Conservation (phyloP, 92 coral and sea anemone genomes). For the Paramuricea clavata region DNA sequence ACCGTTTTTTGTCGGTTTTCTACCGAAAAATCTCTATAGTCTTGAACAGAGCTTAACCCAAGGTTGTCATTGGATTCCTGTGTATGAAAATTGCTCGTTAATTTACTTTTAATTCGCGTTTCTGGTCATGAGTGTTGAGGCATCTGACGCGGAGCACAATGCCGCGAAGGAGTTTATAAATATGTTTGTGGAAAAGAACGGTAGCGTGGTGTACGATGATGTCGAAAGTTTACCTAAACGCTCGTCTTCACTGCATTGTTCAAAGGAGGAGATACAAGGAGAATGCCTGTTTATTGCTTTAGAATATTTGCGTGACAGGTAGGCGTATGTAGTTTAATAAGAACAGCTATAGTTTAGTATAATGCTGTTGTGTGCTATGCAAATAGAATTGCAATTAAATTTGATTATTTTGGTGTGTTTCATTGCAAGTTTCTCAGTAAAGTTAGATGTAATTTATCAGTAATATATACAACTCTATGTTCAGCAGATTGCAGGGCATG, state of each 20-base stretch:
- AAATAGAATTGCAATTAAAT: not conserved
- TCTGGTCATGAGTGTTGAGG: conserved; percentile 81
- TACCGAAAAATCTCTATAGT: not conserved
- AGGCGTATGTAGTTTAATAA: conserved; percentile 1
- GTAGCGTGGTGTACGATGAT: conserved; percentile 60
- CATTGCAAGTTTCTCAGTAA: not conserved
- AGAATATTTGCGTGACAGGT: conserved; percentile 84
- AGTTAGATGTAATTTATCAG: not conserved
- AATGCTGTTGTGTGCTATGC: not conserved
- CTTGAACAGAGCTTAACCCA: not conserved
- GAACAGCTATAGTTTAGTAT: not conserved
- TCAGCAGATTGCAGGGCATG: no score
- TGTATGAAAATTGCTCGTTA: conserved; percentile 14
- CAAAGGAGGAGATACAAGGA: conserved; percentile 79
- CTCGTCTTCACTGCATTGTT: conserved; percentile 65
- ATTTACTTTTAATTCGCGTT: not conserved
- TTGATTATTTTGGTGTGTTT: conserved; percentile 30
- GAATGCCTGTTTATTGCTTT: conserved; percentile 81
- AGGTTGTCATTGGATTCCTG: not conserved
- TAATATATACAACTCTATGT: not conserved
- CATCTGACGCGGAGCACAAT: conserved; percentile 78
- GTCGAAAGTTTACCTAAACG: conserved; percentile 78
- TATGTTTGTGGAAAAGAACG: conserved; percentile 64
- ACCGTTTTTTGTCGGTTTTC: not conserved
- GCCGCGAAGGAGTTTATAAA: conserved; percentile 75